Evolutionary conservation across 2,888 invertebrate species (phyloP).

Genomic region (Cheilosia pagana): DNA sequence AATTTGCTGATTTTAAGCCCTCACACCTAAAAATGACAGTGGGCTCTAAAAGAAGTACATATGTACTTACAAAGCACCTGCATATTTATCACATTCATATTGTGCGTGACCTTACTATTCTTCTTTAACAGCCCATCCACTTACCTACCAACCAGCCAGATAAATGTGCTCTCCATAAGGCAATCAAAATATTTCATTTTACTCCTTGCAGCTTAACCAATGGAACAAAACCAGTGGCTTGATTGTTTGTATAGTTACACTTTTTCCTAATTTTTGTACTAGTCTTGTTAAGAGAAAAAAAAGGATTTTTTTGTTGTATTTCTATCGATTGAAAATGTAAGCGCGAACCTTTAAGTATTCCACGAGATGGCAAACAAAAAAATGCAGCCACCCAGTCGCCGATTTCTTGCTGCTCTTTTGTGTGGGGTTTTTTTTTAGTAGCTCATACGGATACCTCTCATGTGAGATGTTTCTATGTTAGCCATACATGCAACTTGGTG

Average conservation of each 20-base stretch:
- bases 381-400: constrained; percentile 77
- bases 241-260: not conserved
- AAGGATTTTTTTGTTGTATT: constrained; percentile 28
- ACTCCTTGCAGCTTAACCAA: not conserved
- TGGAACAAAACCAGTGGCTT: not conserved
- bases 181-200: too few relatives aligned
- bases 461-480: constrained; percentile 68
- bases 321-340: constrained; percentile 66
- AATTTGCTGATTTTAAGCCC: too few relatives aligned
- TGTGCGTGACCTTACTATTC: too few relatives aligned
- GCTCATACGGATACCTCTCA: constrained; percentile 43
- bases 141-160: too few relatives aligned
- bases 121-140: too few relatives aligned
- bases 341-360: constrained; percentile 43
- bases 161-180: too few relatives aligned
- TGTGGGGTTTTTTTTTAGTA: constrained; percentile 13
- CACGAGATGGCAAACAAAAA: constrained; percentile 62
- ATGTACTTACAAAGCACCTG: too few relatives aligned
- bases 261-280: constrained; percentile 8
- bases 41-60: too few relatives aligned
- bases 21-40: too few relatives aligned
- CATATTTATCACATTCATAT: too few relatives aligned
- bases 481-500: constrained; percentile 33
- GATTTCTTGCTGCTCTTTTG: constrained; percentile 67
- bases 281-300: constrained; percentile 17